A percentile compares a stretch with the other conserved stretches of the same genome.
Conservation (phyloP, 2,888 invertebrate species). For the Pristionchus entomophagus region DNA sequence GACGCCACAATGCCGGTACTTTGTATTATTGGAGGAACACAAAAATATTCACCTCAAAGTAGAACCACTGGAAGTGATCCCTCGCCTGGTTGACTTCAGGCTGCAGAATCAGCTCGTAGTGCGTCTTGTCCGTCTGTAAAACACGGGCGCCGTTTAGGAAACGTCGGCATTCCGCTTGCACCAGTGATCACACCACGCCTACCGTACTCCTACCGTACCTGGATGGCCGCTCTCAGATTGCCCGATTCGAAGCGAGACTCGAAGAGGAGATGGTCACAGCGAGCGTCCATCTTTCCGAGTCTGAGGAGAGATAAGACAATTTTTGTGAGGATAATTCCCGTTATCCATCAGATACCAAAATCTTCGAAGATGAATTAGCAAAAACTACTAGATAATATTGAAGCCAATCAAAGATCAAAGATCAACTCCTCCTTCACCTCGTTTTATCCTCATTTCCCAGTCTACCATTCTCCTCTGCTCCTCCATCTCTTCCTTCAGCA, state of each 20-base stretch:
- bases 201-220: conserved; percentile 79
- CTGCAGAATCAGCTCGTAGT: conserved; percentile 88
- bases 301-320: not conserved
- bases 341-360: not conserved
- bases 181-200: not conserved
- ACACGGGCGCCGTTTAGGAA: not conserved
- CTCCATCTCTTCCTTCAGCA: conserved; percentile 56
- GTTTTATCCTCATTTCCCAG: conserved; percentile 47
- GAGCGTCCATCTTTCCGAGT: conserved; percentile 56
- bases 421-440: conserved; percentile 44
- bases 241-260: conserved; percentile 91
- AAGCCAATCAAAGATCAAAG: too few relatives aligned
- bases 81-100: conserved; percentile 86
- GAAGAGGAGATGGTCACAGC: conserved; percentile 81
- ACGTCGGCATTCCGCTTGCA: not conserved
- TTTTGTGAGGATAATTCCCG: not conserved
- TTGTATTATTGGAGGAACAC: too few relatives aligned
- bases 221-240: conserved; percentile 87
- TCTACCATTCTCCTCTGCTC: not conserved
- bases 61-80: conserved; percentile 90
- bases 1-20: too few relatives aligned
- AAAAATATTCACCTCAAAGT: conserved; percentile 83
- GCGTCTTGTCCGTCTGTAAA: conserved; percentile 84
- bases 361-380: too few relatives aligned
- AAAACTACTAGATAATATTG: too few relatives aligned